These are phyloP conservation scores for Drosophila suboccidentalis DNA, from an alignment of 2,888 invertebrate species.

Conservation along the genomic window DNA sequence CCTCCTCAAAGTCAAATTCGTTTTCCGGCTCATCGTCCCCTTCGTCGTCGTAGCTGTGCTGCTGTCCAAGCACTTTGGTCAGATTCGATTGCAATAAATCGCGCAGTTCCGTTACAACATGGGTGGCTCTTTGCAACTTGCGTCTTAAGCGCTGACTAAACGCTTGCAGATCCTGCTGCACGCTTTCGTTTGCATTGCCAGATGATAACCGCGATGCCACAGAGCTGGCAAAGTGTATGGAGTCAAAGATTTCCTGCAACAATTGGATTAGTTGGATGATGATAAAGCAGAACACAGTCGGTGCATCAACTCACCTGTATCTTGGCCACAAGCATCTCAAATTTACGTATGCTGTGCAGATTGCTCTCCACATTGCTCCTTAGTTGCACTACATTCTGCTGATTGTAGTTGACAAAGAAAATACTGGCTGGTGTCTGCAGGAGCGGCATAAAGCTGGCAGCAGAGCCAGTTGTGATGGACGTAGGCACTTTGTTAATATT, in stretches of 20 bases:
- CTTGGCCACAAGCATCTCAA: conserved; percentile 83
- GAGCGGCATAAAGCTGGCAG: conserved; percentile 54
- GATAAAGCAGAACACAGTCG: not conserved
- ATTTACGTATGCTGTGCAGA: conserved; percentile 83
- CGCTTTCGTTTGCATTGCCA: conserved; percentile 39
- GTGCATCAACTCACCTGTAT: conserved; percentile 78
- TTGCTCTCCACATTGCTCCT: conserved; percentile 81
- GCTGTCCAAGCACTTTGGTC: conserved; percentile 65
- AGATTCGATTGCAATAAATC: conserved; percentile 81
- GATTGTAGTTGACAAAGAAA: conserved; percentile 76
- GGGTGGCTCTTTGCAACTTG: conserved; percentile 82
- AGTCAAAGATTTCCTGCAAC: conserved; percentile 84
- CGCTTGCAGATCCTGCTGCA: conserved; percentile 73
- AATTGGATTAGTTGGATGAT: not conserved
- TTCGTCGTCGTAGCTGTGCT: conserved; percentile 60
- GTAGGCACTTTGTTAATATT: conserved; percentile 81
- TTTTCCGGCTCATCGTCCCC: conserved; percentile 55
- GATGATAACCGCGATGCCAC: conserved; percentile 33
- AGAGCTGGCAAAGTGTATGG: conserved; percentile 79
- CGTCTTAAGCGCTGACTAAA: conserved; percentile 79
- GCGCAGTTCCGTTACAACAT: conserved; percentile 79
- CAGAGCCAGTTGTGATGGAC: conserved; percentile 43
- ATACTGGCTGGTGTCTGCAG: conserved; percentile 69
- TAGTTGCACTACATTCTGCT: conserved; percentile 80
- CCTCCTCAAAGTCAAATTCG: conserved; percentile 78